phyloP scores from a whole-genome alignment of 2,113 vertebrate species.

The Triplophysa rosa region DNA sequence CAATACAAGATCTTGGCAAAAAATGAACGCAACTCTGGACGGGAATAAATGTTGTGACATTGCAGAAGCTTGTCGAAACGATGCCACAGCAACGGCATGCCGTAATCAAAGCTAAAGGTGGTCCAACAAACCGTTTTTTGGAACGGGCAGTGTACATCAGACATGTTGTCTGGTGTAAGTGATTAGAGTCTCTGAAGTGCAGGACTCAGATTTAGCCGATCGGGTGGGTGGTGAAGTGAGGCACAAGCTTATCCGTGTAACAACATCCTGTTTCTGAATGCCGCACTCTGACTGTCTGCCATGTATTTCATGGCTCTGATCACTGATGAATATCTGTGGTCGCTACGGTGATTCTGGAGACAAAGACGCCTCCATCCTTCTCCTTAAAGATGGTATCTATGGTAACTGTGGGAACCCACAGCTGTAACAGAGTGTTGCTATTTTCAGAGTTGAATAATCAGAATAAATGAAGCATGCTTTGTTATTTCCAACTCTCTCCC shows the following conservation, averaged over 20 bases:
- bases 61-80: too few species aligned
- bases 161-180: slow-evolving; percentile 15
- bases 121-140: too few species aligned
- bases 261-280: slow-evolving; percentile 29
- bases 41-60: too few species aligned
- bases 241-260: slow-evolving; percentile 12
- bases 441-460: slow-evolving; percentile 45
- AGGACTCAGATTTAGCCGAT: slow-evolving; percentile 8
- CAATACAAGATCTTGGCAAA: too few species aligned
- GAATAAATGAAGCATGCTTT: slow-evolving; percentile 31
- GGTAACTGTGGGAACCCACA: slow-evolving; percentile 42
- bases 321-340: slow-evolving; percentile 31
- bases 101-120: too few species aligned
- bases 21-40: too few species aligned
- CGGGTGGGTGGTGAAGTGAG: slow-evolving; percentile 26
- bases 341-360: slow-evolving; percentile 30
- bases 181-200: slow-evolving; percentile 17
- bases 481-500: neutral
- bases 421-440: slow-evolving; percentile 31
- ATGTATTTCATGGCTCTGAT: slow-evolving; percentile 28
- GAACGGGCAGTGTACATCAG: neutral
- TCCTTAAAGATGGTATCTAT: slow-evolving; percentile 49
- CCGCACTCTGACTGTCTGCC: slow-evolving; percentile 8
- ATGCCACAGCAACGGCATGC: too few species aligned
- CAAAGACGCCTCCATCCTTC: slow-evolving; percentile 45